Evolutionary conservation across 2,113 vertebrate species (phyloP), one percentile per base, ranked within the genome.

Genomic region (Australoheros scitulus): DNA sequence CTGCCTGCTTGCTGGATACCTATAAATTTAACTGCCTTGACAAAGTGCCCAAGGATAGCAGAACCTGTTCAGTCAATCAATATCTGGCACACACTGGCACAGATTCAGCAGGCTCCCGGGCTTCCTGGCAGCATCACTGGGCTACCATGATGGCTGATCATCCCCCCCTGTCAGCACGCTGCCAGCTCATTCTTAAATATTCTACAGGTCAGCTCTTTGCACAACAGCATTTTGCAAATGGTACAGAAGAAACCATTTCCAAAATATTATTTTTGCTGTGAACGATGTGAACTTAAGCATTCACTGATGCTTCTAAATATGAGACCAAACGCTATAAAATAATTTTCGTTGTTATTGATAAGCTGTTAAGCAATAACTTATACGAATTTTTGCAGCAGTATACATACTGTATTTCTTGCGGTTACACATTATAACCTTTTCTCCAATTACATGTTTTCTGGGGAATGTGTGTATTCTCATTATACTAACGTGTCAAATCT

Each of bases 11-110:
- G 86, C 91, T 90, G 90, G 91, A 93, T 92, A 92, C 89, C 93
- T 92, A 92, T 94, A 93, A 92, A 93, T 93, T 92, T 88, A 92
- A 93, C 92, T 83, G 87, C 91, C 89, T 89, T 93, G 92, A 93
- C 91, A 93, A 93, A 94, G 94, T 92, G 87, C 88, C 92, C 81
- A 82, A 92, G 91, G 92, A 93, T 87, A 86, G 92, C 86, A 91
- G 89, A 94, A 94, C 89, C 86, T 88, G 93, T 91, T 92, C 91
- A 72, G 89, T 92, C 91, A 92, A 93, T 94, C 93, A 91, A 91
- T 92, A 94, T 89, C 76, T 63, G 84, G 77, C 84, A 87, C 83
- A 86, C 87, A 89, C 91, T 91, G 93, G 93, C 90, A 93, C 77
- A 3, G 72, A 88, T 85, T 92, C 92, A 87, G 92, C 58, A 41